phyloP scores from a whole-genome alignment of 1,140 invertebrate species.

The Oryzaephilus surinamensis region DNA sequence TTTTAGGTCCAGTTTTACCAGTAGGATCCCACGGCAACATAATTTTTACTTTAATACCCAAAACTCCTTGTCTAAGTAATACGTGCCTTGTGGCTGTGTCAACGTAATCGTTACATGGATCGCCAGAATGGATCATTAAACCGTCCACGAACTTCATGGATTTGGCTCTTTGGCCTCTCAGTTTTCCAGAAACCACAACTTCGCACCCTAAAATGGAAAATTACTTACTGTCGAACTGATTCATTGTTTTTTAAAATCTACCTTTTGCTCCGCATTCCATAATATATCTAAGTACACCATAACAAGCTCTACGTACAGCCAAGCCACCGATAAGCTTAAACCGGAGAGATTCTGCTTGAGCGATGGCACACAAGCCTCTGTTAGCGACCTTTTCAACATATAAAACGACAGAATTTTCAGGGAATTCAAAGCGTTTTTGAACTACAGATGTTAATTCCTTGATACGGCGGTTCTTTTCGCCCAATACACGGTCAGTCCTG shows the following conservation, averaged over 20 bases:
- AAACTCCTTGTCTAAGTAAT: conserved; percentile 85
- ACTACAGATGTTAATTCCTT: conserved; percentile 96
- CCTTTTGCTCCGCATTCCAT: conserved; percentile 96
- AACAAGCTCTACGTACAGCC: conserved; percentile 79
- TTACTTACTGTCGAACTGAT: background rate
- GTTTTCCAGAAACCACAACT: conserved; percentile 97
- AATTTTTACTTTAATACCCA: conserved; percentile 94
- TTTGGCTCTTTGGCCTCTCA: conserved; percentile 97
- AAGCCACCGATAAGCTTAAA: conserved; percentile 96
- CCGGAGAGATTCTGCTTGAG: conserved; percentile 95
- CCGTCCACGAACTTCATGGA: conserved; percentile 99
- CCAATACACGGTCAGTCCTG: conserved; percentile 94
- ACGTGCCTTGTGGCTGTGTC: conserved; percentile 97
- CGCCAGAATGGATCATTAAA: conserved; percentile 99
- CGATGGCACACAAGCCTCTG: conserved; percentile 96
- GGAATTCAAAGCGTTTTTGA: conserved; percentile 95
- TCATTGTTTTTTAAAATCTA: conserved; percentile 11
- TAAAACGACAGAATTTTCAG: conserved; percentile 83
- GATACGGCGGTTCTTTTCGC: conserved; percentile 89
- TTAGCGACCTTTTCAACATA: conserved; percentile 99
- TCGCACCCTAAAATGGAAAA: conserved; percentile 60
- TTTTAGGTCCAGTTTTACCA: conserved; percentile 95
- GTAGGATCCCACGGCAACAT: conserved; percentile 97
- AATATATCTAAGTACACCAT: conserved; percentile 97
- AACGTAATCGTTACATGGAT: conserved; percentile 97